A percentile compares a stretch with the other conserved stretches of the same genome.
Conservation (phyloP, 1,140 invertebrate genomes). For the Rhopalosiphum maidis region DNA sequence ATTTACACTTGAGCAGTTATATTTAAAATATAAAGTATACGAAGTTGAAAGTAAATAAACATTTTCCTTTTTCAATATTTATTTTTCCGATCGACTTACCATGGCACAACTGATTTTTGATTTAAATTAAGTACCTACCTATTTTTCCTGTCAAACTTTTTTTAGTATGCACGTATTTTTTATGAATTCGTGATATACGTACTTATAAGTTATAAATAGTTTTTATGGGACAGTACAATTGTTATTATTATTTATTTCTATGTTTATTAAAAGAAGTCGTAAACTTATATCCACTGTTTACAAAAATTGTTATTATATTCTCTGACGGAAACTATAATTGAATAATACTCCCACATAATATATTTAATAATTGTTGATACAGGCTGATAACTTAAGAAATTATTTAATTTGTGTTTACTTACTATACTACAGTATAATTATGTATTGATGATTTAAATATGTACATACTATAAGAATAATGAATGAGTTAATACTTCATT, state of each 20-base stretch:
- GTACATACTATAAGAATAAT: too few species aligned
- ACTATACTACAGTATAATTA: background rate
- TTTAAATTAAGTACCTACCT: background rate
- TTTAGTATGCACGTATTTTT: background rate
- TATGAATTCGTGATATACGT: background rate
- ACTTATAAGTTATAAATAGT: background rate
- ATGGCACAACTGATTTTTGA: background rate
- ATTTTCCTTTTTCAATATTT: background rate
- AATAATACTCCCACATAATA: background rate
- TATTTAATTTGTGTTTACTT: background rate
- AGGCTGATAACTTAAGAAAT: background rate
- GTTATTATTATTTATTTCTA: background rate
- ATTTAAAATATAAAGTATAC: conserved; percentile 1
- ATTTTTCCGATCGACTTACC: background rate
- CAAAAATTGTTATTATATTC: background rate
- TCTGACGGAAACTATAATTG: background rate
- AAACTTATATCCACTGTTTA: background rate
- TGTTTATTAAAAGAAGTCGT: background rate
- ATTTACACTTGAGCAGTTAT: background rate
- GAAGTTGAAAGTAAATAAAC: background rate
- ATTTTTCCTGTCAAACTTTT: background rate
- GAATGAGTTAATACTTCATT: too few species aligned
- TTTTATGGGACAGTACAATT: background rate
- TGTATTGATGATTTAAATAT: background rate
- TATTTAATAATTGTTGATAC: background rate